Conservation (phyloP, 2,797 vertebrate genomes). For the Clarias fuscus region DNA sequence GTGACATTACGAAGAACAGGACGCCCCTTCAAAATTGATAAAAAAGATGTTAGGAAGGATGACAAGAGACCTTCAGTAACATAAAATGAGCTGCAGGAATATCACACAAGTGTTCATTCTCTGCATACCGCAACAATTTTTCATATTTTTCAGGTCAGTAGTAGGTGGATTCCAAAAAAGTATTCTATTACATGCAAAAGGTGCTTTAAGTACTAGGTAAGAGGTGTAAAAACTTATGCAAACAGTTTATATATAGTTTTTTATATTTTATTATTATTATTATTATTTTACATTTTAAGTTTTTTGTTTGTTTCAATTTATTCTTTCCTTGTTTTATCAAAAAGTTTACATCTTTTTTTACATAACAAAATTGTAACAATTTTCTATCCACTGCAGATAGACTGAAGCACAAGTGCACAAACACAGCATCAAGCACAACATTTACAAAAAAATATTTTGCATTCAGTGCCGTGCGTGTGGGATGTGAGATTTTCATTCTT, state of each 20-base stretch:
- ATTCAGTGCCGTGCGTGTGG: neutral
- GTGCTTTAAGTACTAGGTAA: neutral
- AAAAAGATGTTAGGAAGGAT: neutral
- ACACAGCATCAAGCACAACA: neutral
- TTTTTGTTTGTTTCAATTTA: neutral
- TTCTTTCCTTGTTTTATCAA: neutral
- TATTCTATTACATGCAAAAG: neutral
- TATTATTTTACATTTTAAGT: too few species aligned
- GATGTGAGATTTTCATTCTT: neutral
- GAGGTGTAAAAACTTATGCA: neutral
- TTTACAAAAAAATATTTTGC: neutral
- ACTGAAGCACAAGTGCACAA: neutral
- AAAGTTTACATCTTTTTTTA: neutral
- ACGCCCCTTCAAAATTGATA: neutral
- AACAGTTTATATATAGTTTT: neutral
- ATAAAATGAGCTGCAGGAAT: neutral
- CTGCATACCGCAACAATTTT: neutral
- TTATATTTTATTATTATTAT: neutral
- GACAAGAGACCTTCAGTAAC: neutral
- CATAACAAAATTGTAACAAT: neutral
- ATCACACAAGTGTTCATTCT: neutral
- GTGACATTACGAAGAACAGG: neutral
- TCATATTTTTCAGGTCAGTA: neutral
- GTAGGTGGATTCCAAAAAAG: neutral
- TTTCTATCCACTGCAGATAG: neutral